phyloP scores from a whole-genome alignment of 23 tunicate genomes.

The Phallusia fumigata region DNA sequence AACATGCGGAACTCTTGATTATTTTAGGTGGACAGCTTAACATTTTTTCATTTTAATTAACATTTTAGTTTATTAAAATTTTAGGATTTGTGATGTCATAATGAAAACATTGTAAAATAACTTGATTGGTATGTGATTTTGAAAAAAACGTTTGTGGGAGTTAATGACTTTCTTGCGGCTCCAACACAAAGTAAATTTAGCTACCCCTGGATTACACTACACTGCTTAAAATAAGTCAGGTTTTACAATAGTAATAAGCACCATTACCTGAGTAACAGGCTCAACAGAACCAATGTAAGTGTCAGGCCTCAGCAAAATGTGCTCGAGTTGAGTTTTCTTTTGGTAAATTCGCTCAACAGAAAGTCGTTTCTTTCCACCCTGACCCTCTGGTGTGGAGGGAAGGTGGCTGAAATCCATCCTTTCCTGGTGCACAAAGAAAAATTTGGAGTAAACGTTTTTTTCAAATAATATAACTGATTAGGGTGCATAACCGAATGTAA shows the following conservation, averaged over 20 bases:
- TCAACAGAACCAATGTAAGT: slow-evolving; percentile 96
- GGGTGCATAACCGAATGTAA: no score
- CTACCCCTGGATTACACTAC: neutral
- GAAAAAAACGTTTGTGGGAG: no score
- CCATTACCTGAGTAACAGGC: slow-evolving; percentile 85
- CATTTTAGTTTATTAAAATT: no score
- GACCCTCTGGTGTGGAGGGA: slow-evolving; percentile 12
- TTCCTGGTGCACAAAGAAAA: neutral
- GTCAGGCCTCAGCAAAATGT: slow-evolving; percentile 94
- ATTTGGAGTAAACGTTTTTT: neutral
- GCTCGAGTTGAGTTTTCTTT: slow-evolving; percentile 94
- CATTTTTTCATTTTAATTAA: no score
- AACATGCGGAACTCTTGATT: no score
- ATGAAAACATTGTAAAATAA: no score
- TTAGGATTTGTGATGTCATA: no score
- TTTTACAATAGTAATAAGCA: no score
- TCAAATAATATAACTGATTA: no score
- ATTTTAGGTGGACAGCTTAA: no score
- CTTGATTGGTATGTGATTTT: no score
- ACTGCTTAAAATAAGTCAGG: no score
- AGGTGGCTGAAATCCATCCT: neutral
- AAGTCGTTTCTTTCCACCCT: slow-evolving; percentile 50
- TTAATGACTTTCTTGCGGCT: neutral
- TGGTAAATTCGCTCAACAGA: slow-evolving; percentile 92
- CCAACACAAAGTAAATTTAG: neutral